Percentiles rank a stretch among this genome's conserved stretches.
Conservation (phyloP, 2,888 invertebrate genomes). For the Dicranocentrus wangi region DNA sequence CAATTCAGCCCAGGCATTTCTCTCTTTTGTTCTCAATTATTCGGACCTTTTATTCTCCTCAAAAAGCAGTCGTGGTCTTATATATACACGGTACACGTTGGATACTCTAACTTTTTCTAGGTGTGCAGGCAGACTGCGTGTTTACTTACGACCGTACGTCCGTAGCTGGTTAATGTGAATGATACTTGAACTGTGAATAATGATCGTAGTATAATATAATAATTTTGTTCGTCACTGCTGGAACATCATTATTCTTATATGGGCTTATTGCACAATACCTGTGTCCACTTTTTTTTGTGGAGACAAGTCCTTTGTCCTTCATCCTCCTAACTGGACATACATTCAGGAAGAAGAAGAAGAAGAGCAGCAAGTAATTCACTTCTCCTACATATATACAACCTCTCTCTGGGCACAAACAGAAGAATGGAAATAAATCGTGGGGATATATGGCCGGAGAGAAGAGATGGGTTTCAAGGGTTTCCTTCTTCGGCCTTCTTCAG, state of each 20-base stretch:
- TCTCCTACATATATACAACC: not conserved
- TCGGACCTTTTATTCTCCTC: not conserved
- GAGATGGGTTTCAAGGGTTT: slow-evolving; percentile 30
- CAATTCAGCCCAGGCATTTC: slow-evolving; percentile 16
- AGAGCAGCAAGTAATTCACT: not conserved
- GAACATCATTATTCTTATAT: slow-evolving; percentile 41
- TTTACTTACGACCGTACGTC: no score
- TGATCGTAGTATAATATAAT: slow-evolving; percentile 5
- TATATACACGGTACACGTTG: not conserved
- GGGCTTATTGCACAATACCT: slow-evolving; percentile 46
- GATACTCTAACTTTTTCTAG: not conserved
- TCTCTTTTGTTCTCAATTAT: slow-evolving; percentile 18
- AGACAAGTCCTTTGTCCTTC: slow-evolving; percentile 12
- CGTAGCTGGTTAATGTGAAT: no score
- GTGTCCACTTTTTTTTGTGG: slow-evolving; percentile 37
- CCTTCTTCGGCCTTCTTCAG: slow-evolving; percentile 39
- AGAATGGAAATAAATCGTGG: slow-evolving; percentile 14
- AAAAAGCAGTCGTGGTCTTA: not conserved
- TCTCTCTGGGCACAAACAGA: slow-evolving; percentile 9
- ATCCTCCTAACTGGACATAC: slow-evolving; percentile 36
- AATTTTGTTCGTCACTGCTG: slow-evolving; percentile 19
- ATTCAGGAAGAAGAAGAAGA: slow-evolving; percentile 8
- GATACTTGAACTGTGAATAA: not conserved
- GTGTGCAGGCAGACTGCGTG: not conserved
- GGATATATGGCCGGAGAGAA: slow-evolving; percentile 5